A percentile compares a stretch with the other conserved stretches of the same genome.
Conservation (phyloP, 2,888 invertebrate genomes). For the Tachina grossa region DNA sequence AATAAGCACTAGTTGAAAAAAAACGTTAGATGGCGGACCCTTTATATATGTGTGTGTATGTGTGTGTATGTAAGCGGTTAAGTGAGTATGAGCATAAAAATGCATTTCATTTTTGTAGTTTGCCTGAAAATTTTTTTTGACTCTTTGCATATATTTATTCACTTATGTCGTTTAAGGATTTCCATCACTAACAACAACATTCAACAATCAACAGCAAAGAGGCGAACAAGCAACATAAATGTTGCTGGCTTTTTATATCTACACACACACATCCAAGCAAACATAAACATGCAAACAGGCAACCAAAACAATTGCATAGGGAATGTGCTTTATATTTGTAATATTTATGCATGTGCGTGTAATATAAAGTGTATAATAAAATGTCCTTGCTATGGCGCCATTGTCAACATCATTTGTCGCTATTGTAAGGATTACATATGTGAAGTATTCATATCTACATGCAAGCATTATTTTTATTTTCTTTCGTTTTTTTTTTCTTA, state of each 20-base stretch:
- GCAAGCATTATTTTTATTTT: not conserved
- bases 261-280: not conserved
- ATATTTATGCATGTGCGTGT: conserved; percentile 51
- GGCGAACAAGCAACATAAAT: conserved; percentile 42
- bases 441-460: conserved; percentile 46
- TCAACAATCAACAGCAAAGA: conserved; percentile 34
- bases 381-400: conserved; percentile 68
- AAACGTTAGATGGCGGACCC: no score
- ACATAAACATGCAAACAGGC: no score
- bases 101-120: conserved; percentile 37
- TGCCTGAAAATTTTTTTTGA: conserved; percentile 23
- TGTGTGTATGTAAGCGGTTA: not conserved
- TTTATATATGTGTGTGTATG: not conserved
- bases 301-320: conserved; percentile 20
- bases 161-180: conserved; percentile 63
- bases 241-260: conserved; percentile 29
- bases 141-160: conserved; percentile 61
- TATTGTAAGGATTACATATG: conserved; percentile 70
- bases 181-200: conserved; percentile 51
- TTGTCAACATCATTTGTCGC: conserved; percentile 72
- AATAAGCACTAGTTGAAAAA: no score
- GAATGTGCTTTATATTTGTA: conserved; percentile 2
- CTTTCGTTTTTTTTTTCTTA: not conserved
- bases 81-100: not conserved
- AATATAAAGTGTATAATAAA: conserved; percentile 15